Base-by-base conservation (phyloP, 2,113 vertebrate genomes). In the Bostrychus sinensis region DNA sequence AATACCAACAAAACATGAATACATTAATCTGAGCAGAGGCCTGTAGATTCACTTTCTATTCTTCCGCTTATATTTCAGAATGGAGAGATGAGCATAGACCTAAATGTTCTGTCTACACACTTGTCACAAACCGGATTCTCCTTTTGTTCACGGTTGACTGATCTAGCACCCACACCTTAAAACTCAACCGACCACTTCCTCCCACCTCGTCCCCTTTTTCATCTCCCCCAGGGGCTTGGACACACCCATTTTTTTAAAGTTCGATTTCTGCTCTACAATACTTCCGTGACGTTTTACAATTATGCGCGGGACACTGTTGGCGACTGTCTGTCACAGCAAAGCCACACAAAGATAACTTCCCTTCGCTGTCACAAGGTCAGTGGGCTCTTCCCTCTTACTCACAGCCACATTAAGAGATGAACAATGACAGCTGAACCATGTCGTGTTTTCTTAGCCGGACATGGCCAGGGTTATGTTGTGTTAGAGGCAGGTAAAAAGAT, bases 61-160 rank as follows among this genome's bases (percentile, higher is more conserved):
- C n/a, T n/a, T n/a, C n/a, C n/a, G n/a, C n/a, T n/a, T n/a, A n/a
- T n/a, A n/a, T n/a, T n/a, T n/a, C n/a, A n/a, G n/a, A n/a, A n/a
- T n/a, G n/a, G n/a, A n/a, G n/a, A n/a, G n/a, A n/a, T n/a, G n/a
- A n/a, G n/a, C n/a, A n/a, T n/a, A n/a, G 32, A 34, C 11, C 32
- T 8, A 34, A 34, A 34, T 45, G 42, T 45, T 19, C 42, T 14
- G 4, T 39, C 66, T 70, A 66, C 19, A 39, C 58, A 61, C 66
- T 70, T 62, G 66, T 77, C 67, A 78, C 23, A 81, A 86, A 81
- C 66, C 28, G 54, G 75, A 82, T 84, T 78, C 81, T 58, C 61
- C 70, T 77, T 81, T 86, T 85, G 80, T 84, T 72, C 55, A 56
- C 41, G 50, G 65, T 51, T 81, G 76, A 85, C 70, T 86, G 79